Base-by-base conservation (phyloP, 2,888 invertebrate species). In the Drosophila affinis region DNA sequence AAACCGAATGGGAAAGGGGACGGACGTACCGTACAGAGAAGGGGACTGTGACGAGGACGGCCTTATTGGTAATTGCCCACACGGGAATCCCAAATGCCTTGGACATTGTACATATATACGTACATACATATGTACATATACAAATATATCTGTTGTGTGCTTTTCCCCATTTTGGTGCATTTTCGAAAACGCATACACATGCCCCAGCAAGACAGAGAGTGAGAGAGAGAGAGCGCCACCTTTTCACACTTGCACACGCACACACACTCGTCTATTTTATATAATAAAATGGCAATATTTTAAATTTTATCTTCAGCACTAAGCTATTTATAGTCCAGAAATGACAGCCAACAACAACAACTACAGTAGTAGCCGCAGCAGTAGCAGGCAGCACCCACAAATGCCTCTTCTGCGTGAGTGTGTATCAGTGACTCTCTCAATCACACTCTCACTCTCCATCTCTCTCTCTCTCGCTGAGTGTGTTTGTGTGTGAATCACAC, bases 21-120 rank as follows among this genome's bases (percentile, higher is more conserved):
- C 52, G 24, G 24, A 24, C 24, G 4, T 24, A 24, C 24, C 24
- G 67, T 58, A 72, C 47, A 47, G 49, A 45, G 46, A n/a, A 14
- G 39, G 39, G 39, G 46, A 61, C 44, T 60, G 56, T 55, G 70
- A 32, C 61, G 62, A 57, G 54, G 55, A 72, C 53, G 58, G 53
- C 53, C 72, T 72, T 72, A 64, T 73, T 72, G 73, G 70, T 85
- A 85, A 87, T 84, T 79, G 72, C 77, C 85, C 85, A 81, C 82
- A 79, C 68, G 82, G 82, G 88, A 82, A 85, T 87, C 88, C 88
- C 82, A 79, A 87, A 65, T 72, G 63, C 78, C 74, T 70, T 78
- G 65, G 64, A 79, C 73, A 55, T 73, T 70, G 75, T 68, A 44
- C 60, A 18, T 61, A 46, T 34, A 29, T 39, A 34, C 12, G 34